phyloP scores from a whole-genome alignment of 2,888 invertebrate genomes.

The Patella depressa region DNA sequence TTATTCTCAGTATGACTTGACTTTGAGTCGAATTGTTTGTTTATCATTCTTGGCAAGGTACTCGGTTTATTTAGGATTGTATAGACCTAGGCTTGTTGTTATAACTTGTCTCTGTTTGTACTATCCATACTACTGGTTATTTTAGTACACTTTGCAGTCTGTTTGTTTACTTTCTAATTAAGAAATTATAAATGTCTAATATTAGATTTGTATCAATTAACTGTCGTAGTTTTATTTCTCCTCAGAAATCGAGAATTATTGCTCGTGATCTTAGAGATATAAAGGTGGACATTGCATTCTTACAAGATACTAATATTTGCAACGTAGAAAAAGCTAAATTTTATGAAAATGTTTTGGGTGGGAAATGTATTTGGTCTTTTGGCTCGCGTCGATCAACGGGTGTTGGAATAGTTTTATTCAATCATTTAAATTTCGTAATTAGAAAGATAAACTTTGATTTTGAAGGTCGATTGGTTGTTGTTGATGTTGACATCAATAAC shows the following conservation, averaged over 20 bases:
- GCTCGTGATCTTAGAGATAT: conserved; percentile 2
- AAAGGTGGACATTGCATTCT: not conserved
- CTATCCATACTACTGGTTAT: no score
- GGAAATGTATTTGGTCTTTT: conserved; percentile 5
- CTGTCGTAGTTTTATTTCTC: conserved; percentile 6
- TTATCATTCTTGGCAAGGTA: conserved; percentile 4
- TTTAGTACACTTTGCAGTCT: no score
- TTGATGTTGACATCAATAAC: conserved; percentile 1
- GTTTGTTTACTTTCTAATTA: not conserved
- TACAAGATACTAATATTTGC: conserved; percentile 6
- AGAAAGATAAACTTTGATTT: conserved; percentile 7
- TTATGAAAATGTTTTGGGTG: not conserved
- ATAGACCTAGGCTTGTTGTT: no score
- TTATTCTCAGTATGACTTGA: no score
- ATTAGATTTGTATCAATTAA: not conserved
- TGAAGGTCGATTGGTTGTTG: conserved; percentile 4
- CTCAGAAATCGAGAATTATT: conserved; percentile 3
- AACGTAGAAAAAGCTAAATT: not conserved
- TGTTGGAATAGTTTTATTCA: not conserved
- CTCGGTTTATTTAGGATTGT: not conserved
- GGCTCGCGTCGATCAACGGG: not conserved
- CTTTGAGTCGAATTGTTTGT: not conserved
- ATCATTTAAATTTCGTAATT: conserved; percentile 1
- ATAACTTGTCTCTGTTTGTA: no score
- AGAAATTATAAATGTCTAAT: not conserved